Conservation (phyloP, 2,888 invertebrate species). For the Stenodema calcarata region DNA sequence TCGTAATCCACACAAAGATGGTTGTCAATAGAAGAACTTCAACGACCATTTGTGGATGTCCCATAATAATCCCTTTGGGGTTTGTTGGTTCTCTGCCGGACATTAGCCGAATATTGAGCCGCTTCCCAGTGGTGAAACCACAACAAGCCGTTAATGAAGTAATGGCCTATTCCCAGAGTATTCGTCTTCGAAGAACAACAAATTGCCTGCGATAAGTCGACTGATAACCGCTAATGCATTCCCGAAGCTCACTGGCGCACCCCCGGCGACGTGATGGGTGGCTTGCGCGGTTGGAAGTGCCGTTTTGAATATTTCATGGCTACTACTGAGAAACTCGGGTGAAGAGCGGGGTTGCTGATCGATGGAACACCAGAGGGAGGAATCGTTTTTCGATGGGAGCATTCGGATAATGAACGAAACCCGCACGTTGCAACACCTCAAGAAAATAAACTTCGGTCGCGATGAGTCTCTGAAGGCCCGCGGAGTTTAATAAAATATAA, state of each 20-base stretch:
- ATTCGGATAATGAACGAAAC: not conserved
- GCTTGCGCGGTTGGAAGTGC: not conserved
- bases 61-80: too few species aligned
- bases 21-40: too few species aligned
- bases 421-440: too few species aligned
- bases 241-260: not conserved
- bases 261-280: not conserved
- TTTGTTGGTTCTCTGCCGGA: not conserved
- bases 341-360: not conserved
- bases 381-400: not conserved
- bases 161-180: not conserved
- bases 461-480: too few species aligned
- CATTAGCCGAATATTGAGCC: not conserved
- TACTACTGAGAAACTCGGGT: not conserved
- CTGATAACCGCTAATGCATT: slow-evolving; percentile 2
- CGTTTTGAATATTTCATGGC: slow-evolving; percentile 2
- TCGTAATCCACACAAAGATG: too few species aligned
- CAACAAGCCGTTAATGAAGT: not conserved
- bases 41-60: too few species aligned
- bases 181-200: not conserved
- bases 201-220: not conserved
- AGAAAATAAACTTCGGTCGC: too few species aligned
- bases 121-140: not conserved
- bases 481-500: too few species aligned
- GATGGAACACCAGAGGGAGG: not conserved